Percentiles rank a stretch among this genome's conserved stretches.
phyloP scores from a whole-genome alignment of 2,888 invertebrate genomes.

The Nephrocerus scutellatus region DNA sequence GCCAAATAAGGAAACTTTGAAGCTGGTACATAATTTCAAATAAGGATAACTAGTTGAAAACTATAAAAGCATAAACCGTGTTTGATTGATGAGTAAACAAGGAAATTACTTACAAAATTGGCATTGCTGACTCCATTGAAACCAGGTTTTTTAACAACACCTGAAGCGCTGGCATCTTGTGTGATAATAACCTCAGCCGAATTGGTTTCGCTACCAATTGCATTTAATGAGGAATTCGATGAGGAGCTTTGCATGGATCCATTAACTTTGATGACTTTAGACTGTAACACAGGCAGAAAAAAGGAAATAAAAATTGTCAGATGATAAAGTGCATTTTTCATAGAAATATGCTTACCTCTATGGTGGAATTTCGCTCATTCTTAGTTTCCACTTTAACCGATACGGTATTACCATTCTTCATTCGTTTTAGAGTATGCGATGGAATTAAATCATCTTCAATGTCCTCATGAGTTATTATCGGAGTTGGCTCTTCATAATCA shows the following conservation, averaged over 20 bases:
- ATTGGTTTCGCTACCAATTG: constrained; percentile 19
- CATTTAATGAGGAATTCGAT: constrained; percentile 8
- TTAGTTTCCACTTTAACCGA: constrained; percentile 39
- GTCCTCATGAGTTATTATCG: constrained; percentile 46
- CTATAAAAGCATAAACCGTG: too few species aligned
- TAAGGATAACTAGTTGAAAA: too few species aligned
- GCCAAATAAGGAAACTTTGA: too few species aligned
- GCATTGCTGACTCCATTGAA: constrained; percentile 30
- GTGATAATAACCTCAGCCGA: constrained; percentile 46
- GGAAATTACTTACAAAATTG: constrained; percentile 21
- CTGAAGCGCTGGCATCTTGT: constrained; percentile 40
- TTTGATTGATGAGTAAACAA: constrained; percentile 1
- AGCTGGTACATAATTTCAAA: too few species aligned
- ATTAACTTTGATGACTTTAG: constrained; percentile 37
- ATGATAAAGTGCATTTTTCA: too few species aligned
- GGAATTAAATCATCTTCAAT: constrained; percentile 51
- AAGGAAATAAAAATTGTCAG: too few species aligned
- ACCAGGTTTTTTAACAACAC: constrained; percentile 44
- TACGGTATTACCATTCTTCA: constrained; percentile 42
- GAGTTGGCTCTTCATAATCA: constrained; percentile 47
- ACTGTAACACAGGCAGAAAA: constrained; percentile 26
- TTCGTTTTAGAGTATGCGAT: constrained; percentile 51
- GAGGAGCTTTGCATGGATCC: constrained; percentile 28
- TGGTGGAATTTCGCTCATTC: constrained; percentile 30
- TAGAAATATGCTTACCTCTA: constrained; percentile 23